Evolutionary conservation across 1,140 invertebrate species (phyloP).

Genomic region (Drosophila azteca): DNA sequence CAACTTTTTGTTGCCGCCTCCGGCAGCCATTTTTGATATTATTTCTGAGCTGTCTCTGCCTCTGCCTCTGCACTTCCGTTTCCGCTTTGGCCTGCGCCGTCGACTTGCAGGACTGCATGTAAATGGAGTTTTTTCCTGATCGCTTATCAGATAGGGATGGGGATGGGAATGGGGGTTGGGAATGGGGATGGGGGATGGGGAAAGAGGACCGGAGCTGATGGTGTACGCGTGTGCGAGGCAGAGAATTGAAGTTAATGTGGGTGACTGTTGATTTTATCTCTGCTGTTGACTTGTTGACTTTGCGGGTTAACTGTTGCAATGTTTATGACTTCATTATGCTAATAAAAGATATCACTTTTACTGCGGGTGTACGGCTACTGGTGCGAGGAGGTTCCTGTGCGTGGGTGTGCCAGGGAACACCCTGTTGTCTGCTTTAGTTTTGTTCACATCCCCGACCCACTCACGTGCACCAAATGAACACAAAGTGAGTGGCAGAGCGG

Average conservation of each 20-base stretch:
- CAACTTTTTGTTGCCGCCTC: conserved; percentile 77
- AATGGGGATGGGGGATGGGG: too few relatives aligned
- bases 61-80: conserved; percentile 64
- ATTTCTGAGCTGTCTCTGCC: conserved; percentile 69
- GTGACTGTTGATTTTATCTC: conserved; percentile 76
- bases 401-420: not conserved
- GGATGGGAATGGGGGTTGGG: too few relatives aligned
- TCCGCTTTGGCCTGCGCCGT: conserved; percentile 55
- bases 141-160: conserved; percentile 57
- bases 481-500: not conserved
- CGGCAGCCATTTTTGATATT: conserved; percentile 81
- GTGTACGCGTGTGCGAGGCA: conserved; percentile 17
- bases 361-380: not conserved
- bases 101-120: conserved; percentile 65
- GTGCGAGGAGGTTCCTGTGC: conserved; percentile 14
- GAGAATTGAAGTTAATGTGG: conserved; percentile 56
- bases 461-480: conserved; percentile 33
- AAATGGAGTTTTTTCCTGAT: conserved; percentile 72
- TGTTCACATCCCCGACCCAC: conserved; percentile 16
- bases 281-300: conserved; percentile 79
- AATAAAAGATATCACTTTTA: conserved; percentile 75
- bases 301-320: conserved; percentile 71
- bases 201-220: not conserved
- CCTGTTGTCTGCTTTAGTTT: not conserved
- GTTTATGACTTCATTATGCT: conserved; percentile 81